Conservation (phyloP, 2,888 invertebrate genomes). For the Melanostoma mellinum region DNA sequence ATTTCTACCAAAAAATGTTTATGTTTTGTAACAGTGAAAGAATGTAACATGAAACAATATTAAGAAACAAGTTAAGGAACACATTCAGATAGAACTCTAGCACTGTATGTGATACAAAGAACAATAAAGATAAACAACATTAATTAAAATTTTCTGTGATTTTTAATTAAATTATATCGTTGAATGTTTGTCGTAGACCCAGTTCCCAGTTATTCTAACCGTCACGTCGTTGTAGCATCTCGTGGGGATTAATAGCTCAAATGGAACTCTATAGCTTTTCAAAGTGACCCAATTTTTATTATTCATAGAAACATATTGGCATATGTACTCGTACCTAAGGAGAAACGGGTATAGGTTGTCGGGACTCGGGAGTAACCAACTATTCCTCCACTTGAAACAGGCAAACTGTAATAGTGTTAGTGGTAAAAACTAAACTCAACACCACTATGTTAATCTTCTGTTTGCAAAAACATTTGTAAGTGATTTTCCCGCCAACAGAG, state of each 20-base stretch:
- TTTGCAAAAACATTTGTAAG: constrained; percentile 55
- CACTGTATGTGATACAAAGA: constrained; percentile 14
- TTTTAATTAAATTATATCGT: too few relatives aligned
- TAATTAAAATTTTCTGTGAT: constrained; percentile 4
- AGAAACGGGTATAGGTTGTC: constrained; percentile 23
- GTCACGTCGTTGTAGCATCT: constrained; percentile 7
- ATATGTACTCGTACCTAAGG: background rate
- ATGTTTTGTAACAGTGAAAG: constrained; percentile 17
- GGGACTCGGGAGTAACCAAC: constrained; percentile 53
- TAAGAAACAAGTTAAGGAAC: background rate
- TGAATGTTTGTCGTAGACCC: too few relatives aligned
- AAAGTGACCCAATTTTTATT: constrained; percentile 68
- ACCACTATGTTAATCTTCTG: constrained; percentile 20
- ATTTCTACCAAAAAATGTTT: constrained; percentile 1
- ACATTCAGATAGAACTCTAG: constrained; percentile 5
- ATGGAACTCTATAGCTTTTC: constrained; percentile 27
- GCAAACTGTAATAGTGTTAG: constrained; percentile 13
- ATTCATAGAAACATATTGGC: constrained; percentile 52
- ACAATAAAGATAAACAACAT: background rate
- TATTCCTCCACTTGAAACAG: constrained; percentile 10
- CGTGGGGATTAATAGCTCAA: constrained; percentile 27
- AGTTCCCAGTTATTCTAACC: background rate
- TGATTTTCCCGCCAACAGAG: constrained; percentile 70
- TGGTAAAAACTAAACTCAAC: constrained; percentile 22
- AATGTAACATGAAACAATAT: constrained; percentile 13